These are phyloP conservation scores for Lepus europaeus DNA, from an alignment of 2,113 vertebrate genomes.

Conservation along the genomic window DNA sequence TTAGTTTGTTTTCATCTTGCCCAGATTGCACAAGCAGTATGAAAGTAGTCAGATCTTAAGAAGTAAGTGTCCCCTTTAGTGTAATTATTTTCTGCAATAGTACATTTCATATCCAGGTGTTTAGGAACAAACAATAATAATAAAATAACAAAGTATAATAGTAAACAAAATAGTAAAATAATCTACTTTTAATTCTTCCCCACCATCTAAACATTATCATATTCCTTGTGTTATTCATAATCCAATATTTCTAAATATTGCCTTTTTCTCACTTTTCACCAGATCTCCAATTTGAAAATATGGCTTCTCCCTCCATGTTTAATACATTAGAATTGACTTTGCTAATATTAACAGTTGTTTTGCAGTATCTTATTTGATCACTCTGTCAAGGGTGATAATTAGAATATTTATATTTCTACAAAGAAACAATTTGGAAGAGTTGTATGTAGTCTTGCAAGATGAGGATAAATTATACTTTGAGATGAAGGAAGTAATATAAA, in stretches of 20 bases:
- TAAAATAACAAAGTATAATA: too few species aligned
- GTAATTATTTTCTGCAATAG: background rate
- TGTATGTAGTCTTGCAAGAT: background rate
- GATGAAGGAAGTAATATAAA: background rate
- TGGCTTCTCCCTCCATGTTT: background rate
- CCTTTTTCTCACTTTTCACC: background rate
- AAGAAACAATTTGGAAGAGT: background rate
- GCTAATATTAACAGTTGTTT: background rate
- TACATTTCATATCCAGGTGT: background rate
- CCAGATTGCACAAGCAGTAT: background rate
- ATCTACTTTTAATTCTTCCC: background rate
- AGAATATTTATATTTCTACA: background rate
- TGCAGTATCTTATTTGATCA: background rate
- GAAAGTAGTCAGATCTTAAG: background rate
- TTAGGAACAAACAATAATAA: background rate
- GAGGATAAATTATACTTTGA: background rate
- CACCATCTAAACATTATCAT: background rate
- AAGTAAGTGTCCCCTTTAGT: background rate
- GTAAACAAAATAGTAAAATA: background rate
- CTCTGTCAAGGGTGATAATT: background rate
- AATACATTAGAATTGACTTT: background rate
- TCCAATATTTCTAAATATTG: background rate
- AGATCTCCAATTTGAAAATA: background rate
- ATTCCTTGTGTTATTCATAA: background rate
- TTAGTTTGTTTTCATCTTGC: conserved; percentile 51